phyloP scores from a whole-genome alignment of 2,888 invertebrate genomes.

The Polydesmus complanatus region DNA sequence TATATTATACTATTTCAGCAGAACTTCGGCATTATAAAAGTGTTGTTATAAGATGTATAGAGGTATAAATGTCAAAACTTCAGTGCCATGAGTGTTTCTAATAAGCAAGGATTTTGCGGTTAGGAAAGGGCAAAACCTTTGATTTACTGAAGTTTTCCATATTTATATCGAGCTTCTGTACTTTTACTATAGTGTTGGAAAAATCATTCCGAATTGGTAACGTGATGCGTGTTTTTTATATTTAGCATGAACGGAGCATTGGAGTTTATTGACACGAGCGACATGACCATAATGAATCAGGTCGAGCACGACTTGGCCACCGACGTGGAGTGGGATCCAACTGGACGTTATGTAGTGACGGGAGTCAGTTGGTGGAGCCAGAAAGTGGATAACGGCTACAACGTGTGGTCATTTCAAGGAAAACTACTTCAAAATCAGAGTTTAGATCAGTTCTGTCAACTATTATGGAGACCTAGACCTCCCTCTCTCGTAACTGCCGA shows the following conservation, averaged over 20 bases:
- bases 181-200: too few species aligned
- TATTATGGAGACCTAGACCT: slow-evolving; percentile 91
- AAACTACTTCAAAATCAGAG: slow-evolving; percentile 61
- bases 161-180: too few species aligned
- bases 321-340: slow-evolving; percentile 99
- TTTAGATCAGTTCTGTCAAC: slow-evolving; percentile 84
- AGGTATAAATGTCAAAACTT: too few species aligned
- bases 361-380: slow-evolving; percentile 91
- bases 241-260: slow-evolving; percentile 65
- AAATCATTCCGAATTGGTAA: background rate
- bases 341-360: slow-evolving; percentile 90
- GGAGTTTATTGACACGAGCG: slow-evolving; percentile 89
- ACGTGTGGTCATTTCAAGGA: slow-evolving; percentile 96
- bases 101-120: too few species aligned
- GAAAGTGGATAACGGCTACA: slow-evolving; percentile 76
- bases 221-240: background rate
- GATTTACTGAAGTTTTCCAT: too few species aligned
- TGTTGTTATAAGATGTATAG: too few species aligned
- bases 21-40: too few species aligned
- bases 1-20: too few species aligned
- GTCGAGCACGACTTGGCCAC: slow-evolving; percentile 85
- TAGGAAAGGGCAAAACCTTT: too few species aligned
- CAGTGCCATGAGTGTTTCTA: too few species aligned
- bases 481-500: slow-evolving; percentile 65
- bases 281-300: slow-evolving; percentile 87